These are phyloP conservation scores for Danio tinwini DNA, from an alignment of 2,797 vertebrate genomes.

Conservation along the genomic window DNA sequence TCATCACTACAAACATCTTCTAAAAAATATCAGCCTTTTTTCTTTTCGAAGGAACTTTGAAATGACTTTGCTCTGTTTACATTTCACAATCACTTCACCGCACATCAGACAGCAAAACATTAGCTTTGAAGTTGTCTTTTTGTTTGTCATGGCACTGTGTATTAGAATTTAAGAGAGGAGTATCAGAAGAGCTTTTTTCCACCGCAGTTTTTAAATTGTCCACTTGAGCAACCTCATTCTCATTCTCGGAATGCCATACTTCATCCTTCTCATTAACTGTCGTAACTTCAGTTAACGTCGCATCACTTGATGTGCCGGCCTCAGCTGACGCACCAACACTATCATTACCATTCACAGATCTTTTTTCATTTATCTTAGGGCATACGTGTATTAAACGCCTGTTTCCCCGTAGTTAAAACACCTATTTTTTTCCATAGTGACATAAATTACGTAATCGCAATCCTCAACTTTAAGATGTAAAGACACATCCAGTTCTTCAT, in stretches of 20 bases:
- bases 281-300: background rate
- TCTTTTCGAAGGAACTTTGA: background rate
- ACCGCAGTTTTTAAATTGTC: background rate
- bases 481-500: too few relatives aligned
- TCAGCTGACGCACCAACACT: background rate
- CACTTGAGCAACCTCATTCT: background rate
- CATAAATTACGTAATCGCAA: too few relatives aligned
- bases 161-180: background rate
- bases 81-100: background rate
- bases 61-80: background rate
- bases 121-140: background rate
- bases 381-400: too few relatives aligned
- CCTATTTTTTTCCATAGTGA: too few relatives aligned
- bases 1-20: background rate
- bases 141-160: background rate
- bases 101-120: background rate
- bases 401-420: too few relatives aligned
- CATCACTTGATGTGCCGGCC: background rate
- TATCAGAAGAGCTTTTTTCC: background rate
- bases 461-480: too few relatives aligned
- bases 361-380: too few relatives aligned
- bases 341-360: too few relatives aligned
- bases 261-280: too few relatives aligned
- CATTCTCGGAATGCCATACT: background rate
- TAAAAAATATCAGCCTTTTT: background rate